A percentile compares a stretch with the other conserved stretches of the same genome.
Conservation (phyloP, 1,140 invertebrate species). For the Plodia interpunctella region DNA sequence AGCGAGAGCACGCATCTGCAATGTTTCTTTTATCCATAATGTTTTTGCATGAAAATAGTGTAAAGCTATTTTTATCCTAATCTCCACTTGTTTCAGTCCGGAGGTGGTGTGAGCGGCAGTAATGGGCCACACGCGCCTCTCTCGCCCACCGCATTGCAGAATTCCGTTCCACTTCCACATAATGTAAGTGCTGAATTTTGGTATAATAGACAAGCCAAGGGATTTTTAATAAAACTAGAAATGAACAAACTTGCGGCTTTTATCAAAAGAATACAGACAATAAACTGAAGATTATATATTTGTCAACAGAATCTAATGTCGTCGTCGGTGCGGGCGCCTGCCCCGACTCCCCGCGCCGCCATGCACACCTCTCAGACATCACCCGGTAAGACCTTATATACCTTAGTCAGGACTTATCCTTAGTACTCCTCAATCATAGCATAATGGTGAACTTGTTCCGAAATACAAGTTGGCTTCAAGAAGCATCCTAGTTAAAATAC, state of each 20-base stretch:
- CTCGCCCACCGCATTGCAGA: slow-evolving; percentile 67
- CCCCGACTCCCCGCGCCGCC: slow-evolving; percentile 43
- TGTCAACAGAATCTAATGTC: slow-evolving; percentile 52
- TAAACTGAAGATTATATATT: slow-evolving; percentile 1
- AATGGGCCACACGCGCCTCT: slow-evolving; percentile 70
- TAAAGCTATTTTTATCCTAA: slow-evolving; percentile 36
- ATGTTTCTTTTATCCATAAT: slow-evolving; percentile 12
- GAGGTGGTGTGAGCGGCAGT: slow-evolving; percentile 57
- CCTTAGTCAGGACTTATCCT: too few species aligned
- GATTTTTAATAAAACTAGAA: background rate
- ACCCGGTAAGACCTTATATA: slow-evolving; percentile 43
- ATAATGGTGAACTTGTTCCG: too few species aligned
- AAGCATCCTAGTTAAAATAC: too few species aligned
- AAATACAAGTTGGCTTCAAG: too few species aligned
- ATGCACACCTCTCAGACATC: slow-evolving; percentile 65
- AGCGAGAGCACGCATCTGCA: background rate
- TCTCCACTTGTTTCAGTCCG: slow-evolving; percentile 47
- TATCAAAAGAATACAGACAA: too few species aligned
- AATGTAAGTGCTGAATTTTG: slow-evolving; percentile 48
- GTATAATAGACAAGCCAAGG: background rate
- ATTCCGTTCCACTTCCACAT: slow-evolving; percentile 58
- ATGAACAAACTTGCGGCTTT: too few species aligned
- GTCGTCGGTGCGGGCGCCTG: slow-evolving; percentile 61
- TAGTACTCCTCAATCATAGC: background rate
- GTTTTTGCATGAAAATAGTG: slow-evolving; percentile 22